Conservation (phyloP, 2,888 invertebrate species). For the Lepidonotus clava region DNA sequence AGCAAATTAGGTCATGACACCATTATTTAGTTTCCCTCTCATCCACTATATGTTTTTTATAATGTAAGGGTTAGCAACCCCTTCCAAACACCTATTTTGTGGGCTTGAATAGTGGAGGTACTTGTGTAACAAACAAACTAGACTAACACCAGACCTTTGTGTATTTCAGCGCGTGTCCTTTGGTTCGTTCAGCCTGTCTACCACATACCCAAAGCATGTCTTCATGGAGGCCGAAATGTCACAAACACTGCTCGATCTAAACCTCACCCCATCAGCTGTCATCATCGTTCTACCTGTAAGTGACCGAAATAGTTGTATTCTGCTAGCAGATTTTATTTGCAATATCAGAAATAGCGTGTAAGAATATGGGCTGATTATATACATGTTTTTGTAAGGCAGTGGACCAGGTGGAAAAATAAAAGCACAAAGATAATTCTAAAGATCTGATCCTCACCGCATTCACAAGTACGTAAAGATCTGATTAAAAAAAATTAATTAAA, state of each 20-base stretch:
- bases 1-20: too few species aligned
- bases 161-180: not conserved
- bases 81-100: too few species aligned
- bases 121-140: too few species aligned
- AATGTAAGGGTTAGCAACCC: too few species aligned
- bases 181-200: constrained; percentile 85
- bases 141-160: too few species aligned
- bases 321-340: not conserved
- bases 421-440: not conserved
- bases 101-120: too few species aligned
- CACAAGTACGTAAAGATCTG: not conserved
- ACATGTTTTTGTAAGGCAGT: not conserved
- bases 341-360: not conserved
- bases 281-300: constrained; percentile 85
- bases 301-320: too few species aligned
- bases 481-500: not conserved
- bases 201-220: constrained; percentile 88
- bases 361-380: not conserved
- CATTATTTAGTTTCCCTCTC: too few species aligned
- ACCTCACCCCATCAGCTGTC: constrained; percentile 88
- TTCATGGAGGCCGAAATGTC: constrained; percentile 83
- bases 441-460: not conserved
- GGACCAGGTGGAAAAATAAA: not conserved
- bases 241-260: constrained; percentile 84
- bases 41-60: too few species aligned